Evolutionary conservation across 2,888 invertebrate genomes (phyloP), one percentile per base, ranked within the genome.

Genomic region (Acheta domesticus): DNA sequence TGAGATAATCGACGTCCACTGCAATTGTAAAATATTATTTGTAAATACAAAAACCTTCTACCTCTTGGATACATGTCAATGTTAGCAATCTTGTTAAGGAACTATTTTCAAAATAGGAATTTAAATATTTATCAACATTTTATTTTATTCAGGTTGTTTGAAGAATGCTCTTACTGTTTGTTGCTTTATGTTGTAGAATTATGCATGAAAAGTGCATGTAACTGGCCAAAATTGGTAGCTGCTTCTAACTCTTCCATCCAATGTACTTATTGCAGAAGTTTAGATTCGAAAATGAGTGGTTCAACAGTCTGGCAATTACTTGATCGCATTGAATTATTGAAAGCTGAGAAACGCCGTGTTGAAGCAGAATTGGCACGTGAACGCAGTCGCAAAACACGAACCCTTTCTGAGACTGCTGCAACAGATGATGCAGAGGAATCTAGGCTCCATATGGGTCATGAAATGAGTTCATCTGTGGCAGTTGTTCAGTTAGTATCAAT

Each of bases 401-500:
- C 73, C 8, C 49, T 76, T 12, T 36, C 76, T 11, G 79, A 76
- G n/a, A 79, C 62, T 20, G 79, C 75, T 23, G 19, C 48, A 12
- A 49, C 76, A 36, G 76, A 76, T 50, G n/a, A 8, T 62, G 50
- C 21, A 16, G 62, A 20, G 14, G 75, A 79, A 20, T n/a, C 19
- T 49, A 36, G 49, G 36, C 49, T 20, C 23, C 23, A 49, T 21
- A 75, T 48, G 21, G 76, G 48, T 49, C 79, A 80, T 23, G 90
- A 90, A 79, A 90, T 91, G 90, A 88, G 87, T 76, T 86, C 88
- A 5, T 90, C 90, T 3, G 88, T 89, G 21, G 89, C 90, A 1
- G 87, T 89, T 19, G 82, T 87, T 87, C 80, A 88, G 89, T 89
- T 86, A 84, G 83, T 83, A 78, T 48, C 11, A 75, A 12, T 49